These are phyloP conservation scores for Rhopalosiphum nymphaeae DNA, from an alignment of 2,888 invertebrate genomes.

Conservation along the genomic window DNA sequence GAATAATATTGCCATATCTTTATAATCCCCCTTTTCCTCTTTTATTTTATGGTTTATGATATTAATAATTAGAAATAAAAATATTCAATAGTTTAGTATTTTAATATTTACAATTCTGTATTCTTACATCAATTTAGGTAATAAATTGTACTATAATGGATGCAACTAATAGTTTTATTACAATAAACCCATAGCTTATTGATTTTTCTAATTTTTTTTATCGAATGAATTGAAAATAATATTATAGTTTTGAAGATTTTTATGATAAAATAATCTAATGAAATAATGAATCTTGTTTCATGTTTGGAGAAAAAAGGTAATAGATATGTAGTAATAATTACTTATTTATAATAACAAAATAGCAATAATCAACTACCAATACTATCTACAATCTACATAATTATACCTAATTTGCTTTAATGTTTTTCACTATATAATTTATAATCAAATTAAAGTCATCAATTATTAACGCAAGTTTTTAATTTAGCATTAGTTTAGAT, in stretches of 20 bases:
- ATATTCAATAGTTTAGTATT: constrained; percentile 6
- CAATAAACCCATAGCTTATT: not conserved
- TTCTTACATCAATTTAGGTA: not conserved
- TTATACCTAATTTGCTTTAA: not conserved
- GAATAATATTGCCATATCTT: constrained; percentile 42
- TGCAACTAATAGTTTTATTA: not conserved
- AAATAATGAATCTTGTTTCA: not conserved
- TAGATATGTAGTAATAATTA: not conserved
- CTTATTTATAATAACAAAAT: not conserved
- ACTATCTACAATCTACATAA: not conserved
- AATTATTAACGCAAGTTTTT: not conserved
- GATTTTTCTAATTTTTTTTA: not conserved
- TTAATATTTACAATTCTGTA: not conserved
- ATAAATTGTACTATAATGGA: not conserved
- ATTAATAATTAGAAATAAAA: constrained; percentile 23
- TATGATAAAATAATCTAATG: not conserved
- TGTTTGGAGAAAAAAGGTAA: not conserved
- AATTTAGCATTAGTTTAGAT: not conserved
- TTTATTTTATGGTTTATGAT: constrained; percentile 31
- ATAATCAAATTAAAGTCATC: not conserved
- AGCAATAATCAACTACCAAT: too few species aligned
- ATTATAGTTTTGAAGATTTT: not conserved
- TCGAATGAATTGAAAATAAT: not conserved
- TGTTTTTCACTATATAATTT: not conserved
- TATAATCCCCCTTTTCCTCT: constrained; percentile 1